These are phyloP conservation scores for Micromussa lordhowensis DNA, from an alignment of 92 coral and sea anemone species.

Conservation along the genomic window DNA sequence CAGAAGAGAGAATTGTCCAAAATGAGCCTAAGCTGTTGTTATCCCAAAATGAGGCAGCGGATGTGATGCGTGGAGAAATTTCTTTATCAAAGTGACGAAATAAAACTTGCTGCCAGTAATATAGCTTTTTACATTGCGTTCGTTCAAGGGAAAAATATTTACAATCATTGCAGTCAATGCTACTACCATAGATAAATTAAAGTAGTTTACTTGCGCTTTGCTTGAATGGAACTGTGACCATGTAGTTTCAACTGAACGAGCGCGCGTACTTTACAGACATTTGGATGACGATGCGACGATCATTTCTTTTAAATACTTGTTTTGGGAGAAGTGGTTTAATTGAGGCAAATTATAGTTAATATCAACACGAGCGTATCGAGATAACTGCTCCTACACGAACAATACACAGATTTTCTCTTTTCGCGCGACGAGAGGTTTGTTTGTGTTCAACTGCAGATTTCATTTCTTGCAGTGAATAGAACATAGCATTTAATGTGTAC, in stretches of 20 bases:
- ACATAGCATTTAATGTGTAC: background rate
- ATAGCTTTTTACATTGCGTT: too few species aligned
- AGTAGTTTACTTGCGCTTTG: background rate
- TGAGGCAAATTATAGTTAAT: conserved; percentile 37
- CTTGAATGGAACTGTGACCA: background rate
- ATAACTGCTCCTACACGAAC: conserved; percentile 17
- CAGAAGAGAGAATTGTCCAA: background rate
- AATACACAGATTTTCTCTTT: background rate
- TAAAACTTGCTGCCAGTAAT: too few species aligned
- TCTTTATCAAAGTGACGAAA: too few species aligned
- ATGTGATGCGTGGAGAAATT: too few species aligned
- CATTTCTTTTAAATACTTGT: conserved; percentile 13
- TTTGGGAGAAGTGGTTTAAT: conserved; percentile 34
- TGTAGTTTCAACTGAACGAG: background rate
- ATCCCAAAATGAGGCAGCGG: background rate
- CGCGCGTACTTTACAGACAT: background rate
- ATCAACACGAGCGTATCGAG: conserved; percentile 43
- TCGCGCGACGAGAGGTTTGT: background rate
- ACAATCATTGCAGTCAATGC: background rate
- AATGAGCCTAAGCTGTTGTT: background rate
- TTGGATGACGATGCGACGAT: too few species aligned
- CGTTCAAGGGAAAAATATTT: too few species aligned
- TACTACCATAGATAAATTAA: background rate
- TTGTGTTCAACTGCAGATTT: background rate
- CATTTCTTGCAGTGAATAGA: background rate